These are phyloP conservation scores for Sciurus carolinensis DNA, from an alignment of 2,797 vertebrate species.

Conservation along the genomic window DNA sequence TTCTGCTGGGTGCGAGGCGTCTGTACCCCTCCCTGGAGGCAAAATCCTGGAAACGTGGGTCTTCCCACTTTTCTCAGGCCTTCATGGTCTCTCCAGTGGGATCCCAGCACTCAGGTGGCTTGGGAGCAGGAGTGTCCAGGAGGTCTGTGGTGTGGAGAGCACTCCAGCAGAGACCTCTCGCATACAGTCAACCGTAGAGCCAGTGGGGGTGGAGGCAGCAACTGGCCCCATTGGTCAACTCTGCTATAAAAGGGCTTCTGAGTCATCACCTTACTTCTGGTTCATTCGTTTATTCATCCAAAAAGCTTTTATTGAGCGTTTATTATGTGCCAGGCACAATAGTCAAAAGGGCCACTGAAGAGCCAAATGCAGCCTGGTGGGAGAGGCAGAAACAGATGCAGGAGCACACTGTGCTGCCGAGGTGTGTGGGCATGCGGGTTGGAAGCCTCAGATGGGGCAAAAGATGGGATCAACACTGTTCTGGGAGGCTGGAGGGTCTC, in stretches of 20 bases:
- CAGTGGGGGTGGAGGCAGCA: too few relatives aligned
- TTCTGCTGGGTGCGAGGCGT: neutral
- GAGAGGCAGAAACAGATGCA: neutral
- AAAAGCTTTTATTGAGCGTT: neutral
- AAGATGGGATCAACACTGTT: neutral
- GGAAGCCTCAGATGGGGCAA: neutral
- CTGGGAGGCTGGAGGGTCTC: neutral
- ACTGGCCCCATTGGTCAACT: neutral
- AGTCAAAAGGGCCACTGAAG: neutral
- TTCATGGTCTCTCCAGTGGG: too few relatives aligned
- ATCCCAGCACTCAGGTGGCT: too few relatives aligned
- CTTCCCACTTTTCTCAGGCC: neutral
- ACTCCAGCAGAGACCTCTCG: neutral
- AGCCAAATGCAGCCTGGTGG: neutral
- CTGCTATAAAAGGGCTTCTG: neutral
- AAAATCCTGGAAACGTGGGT: neutral
- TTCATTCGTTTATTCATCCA: neutral
- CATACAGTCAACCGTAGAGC: neutral
- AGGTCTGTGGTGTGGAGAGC: neutral
- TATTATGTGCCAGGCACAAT: too few relatives aligned
- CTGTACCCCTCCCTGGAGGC: neutral
- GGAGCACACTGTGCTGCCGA: neutral
- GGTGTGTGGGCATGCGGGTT: neutral
- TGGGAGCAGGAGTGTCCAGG: too few relatives aligned
- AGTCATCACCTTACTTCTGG: neutral